Evolutionary conservation across 2,888 invertebrate genomes (phyloP).

Genomic region (Prenolepis imparis): DNA sequence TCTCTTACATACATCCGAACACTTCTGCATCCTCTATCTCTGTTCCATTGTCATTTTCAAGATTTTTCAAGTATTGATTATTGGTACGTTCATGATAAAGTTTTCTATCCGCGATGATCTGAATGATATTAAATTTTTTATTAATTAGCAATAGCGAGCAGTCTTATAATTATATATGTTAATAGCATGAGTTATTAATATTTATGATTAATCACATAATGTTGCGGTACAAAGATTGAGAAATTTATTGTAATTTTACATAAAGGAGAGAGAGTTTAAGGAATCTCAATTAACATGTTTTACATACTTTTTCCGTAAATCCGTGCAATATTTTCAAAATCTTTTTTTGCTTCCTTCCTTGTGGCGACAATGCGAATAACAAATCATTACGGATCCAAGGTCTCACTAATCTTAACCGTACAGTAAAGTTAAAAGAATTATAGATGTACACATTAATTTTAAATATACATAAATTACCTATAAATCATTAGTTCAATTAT

Average conservation of each 20-base stretch:
- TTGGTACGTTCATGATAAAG: constrained; percentile 75
- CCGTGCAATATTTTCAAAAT: constrained; percentile 87
- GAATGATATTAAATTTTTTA: background rate
- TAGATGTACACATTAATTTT: background rate
- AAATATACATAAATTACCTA: constrained; percentile 18
- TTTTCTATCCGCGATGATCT: constrained; percentile 80
- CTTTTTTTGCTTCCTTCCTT: constrained; percentile 87
- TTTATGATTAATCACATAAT: background rate
- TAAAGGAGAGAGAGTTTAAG: background rate
- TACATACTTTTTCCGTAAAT: constrained; percentile 87
- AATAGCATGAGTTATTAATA: too few species aligned
- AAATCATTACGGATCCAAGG: constrained; percentile 88
- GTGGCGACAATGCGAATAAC: constrained; percentile 87
- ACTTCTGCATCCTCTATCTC: constrained; percentile 4
- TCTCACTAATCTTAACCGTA: constrained; percentile 72
- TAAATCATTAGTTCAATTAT: background rate
- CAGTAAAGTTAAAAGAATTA: too few species aligned
- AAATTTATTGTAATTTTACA: background rate
- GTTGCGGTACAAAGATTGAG: background rate
- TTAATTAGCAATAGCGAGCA: background rate
- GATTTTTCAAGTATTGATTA: constrained; percentile 62
- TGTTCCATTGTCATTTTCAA: background rate
- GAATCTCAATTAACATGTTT: too few species aligned
- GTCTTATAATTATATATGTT: background rate
- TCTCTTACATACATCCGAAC: constrained; percentile 22